Evolutionary conservation across 2,797 vertebrate genomes (phyloP), one percentile per base, ranked within the genome.

Genomic region (Eurystomus glaucurus): DNA sequence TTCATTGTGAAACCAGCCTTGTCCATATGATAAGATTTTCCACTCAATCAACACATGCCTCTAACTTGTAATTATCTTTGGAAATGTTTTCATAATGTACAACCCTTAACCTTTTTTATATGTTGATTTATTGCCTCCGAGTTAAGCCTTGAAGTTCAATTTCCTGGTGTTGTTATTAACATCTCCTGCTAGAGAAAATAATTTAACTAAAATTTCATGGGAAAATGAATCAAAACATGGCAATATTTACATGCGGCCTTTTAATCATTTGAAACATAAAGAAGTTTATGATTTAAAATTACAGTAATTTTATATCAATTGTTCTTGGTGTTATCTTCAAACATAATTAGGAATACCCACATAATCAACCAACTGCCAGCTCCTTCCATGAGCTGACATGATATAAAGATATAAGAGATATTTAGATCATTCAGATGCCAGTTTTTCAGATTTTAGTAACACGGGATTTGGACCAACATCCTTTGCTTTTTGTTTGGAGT

Each of bases 11-110:
- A 75, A 41, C 84, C 87, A 39, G 60, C 78, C 81, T 41, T 80
- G 68, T 71, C 91, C 74, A 21, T 22, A 37, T 1, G 8, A 29
- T 85, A 68, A 91, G 46, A 74, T 89, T 85, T 88, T 93, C 88
- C 87, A 57, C 95, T 97, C 94, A 90, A 85, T 96, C 96, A 97
- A 90, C 85, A 64, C 78, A n/a, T 50, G 55, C 65, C 57, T 95
- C 87, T 88, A 91, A 80, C 91, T 82, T 65, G 78, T 85, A 91
- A 97, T 97, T 96, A 94, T 96, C 96, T 74, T 64, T 70, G 85
- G 84, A 66, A 93, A 88, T 71, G 87, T 92, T 97, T 95, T 81
- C 68, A 25, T 90, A 83, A 85, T 71, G 78, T 46, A 10, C 78
- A 66, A 94, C 93, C 97, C 93, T 55, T 95, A 74, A 88, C 95